Conservation (phyloP, 2,888 invertebrate species). For the Steinernema scapterisci region DNA sequence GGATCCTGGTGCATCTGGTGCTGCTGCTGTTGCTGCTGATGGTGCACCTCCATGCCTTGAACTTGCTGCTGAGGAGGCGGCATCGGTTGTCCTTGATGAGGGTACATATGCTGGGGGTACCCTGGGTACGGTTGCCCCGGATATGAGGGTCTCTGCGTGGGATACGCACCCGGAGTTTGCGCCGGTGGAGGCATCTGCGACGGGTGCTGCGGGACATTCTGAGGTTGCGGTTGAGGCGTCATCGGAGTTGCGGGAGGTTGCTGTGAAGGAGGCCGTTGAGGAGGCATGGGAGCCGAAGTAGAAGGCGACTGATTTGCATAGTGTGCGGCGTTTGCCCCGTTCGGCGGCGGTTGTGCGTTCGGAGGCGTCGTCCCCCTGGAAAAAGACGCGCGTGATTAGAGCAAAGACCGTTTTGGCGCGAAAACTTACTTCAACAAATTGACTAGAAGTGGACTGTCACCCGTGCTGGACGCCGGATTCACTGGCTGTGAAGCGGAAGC, state of each 20-base stretch:
- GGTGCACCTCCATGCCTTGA: slow-evolving; percentile 11
- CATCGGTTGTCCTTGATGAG: slow-evolving; percentile 24
- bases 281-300: slow-evolving; percentile 2
- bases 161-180: slow-evolving; percentile 7
- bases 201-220: neutral
- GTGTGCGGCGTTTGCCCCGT: slow-evolving; percentile 2
- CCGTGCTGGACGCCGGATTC: slow-evolving; percentile 3
- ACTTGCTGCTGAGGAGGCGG: slow-evolving; percentile 15
- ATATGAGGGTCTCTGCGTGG: slow-evolving; percentile 2
- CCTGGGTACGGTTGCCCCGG: slow-evolving; percentile 9
- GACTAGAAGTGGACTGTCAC: slow-evolving; percentile 28
- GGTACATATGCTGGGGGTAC: slow-evolving; percentile 27
- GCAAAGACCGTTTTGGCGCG: slow-evolving; percentile 9
- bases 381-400: neutral
- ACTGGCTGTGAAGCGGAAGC: neutral
- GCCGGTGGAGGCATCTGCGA: neutral
- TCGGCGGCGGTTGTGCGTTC: slow-evolving; percentile 22
- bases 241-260: slow-evolving; percentile 9
- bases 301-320: slow-evolving; percentile 30
- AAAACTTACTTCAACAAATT: slow-evolving; percentile 26
- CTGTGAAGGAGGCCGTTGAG: slow-evolving; percentile 12
- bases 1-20: slow-evolving; percentile 30
- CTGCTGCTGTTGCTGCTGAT: neutral
- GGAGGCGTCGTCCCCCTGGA: slow-evolving; percentile 21
- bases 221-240: slow-evolving; percentile 4